Conservation (phyloP, 2,797 vertebrate genomes). For the Setipinna tenuifilis region DNA sequence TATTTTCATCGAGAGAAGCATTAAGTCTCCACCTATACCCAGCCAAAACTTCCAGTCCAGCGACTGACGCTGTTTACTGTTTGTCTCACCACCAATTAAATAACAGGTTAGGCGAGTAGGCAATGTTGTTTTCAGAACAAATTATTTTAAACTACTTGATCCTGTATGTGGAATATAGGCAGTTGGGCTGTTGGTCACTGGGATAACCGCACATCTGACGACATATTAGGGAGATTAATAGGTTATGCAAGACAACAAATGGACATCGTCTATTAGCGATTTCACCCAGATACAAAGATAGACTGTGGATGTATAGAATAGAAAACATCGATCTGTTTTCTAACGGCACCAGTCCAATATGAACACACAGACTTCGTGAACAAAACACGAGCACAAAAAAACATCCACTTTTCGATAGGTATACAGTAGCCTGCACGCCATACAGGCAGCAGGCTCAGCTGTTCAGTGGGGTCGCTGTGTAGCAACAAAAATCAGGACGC, state of each 20-base stretch:
- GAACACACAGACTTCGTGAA: constrained; percentile 4
- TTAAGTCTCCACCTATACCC: neutral
- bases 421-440: constrained; percentile 7
- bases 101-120: neutral
- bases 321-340: neutral
- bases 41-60: neutral
- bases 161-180: too few species aligned
- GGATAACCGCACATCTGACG: neutral
- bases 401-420: neutral
- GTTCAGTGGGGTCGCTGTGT: constrained; percentile 40
- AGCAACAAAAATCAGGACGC: constrained; percentile 32
- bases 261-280: too few species aligned
- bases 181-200: too few species aligned
- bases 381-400: constrained; percentile 23
- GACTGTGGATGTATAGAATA: neutral
- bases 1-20: neutral
- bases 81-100: neutral
- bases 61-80: neutral
- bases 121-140: constrained; percentile 2
- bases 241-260: too few species aligned
- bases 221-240: neutral
- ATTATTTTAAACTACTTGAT: neutral
- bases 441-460: constrained; percentile 35
- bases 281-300: neutral
- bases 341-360: neutral